Percentiles rank a stretch among this genome's conserved stretches.
Evolutionary conservation across 2,797 vertebrate genomes (phyloP).

Genomic region (Arnoldichthys spilopterus): DNA sequence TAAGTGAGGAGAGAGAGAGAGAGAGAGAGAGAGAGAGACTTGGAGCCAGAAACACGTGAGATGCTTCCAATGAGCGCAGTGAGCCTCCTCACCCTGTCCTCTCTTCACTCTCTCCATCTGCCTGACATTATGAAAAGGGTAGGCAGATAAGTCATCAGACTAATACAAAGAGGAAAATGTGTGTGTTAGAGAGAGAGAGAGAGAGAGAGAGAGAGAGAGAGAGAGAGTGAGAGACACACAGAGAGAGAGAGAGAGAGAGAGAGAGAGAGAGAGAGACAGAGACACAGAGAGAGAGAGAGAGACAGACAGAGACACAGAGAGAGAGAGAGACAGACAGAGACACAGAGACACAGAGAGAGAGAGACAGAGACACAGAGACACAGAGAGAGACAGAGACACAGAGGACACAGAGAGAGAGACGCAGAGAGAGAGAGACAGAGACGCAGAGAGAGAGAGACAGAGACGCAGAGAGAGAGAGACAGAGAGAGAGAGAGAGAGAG

Average conservation of each 20-base stretch:
- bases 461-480: constrained; percentile 20
- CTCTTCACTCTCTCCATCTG: constrained; percentile 35
- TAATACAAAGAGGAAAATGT: constrained; percentile 35
- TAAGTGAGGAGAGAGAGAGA: background rate
- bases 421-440: constrained; percentile 14
- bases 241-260: constrained; percentile 1
- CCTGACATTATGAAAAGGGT: constrained; percentile 52
- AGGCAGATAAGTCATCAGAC: constrained; percentile 52
- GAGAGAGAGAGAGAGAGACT: background rate
- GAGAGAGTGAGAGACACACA: background rate
- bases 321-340: background rate
- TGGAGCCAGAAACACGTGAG: constrained; percentile 21
- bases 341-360: background rate
- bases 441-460: constrained; percentile 32
- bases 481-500: constrained; percentile 22
- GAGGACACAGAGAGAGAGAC: constrained; percentile 21
- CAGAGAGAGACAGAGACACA: constrained; percentile 12
- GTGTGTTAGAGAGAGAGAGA: constrained; percentile 21
- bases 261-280: background rate
- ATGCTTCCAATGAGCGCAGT: constrained; percentile 2
- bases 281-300: background rate
- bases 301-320: background rate
- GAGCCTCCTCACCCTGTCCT: constrained; percentile 23
- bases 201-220: background rate
- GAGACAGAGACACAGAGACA: background rate